These are phyloP conservation scores for Riptortus pedestris DNA, from an alignment of 1,140 invertebrate genomes.

Conservation along the genomic window DNA sequence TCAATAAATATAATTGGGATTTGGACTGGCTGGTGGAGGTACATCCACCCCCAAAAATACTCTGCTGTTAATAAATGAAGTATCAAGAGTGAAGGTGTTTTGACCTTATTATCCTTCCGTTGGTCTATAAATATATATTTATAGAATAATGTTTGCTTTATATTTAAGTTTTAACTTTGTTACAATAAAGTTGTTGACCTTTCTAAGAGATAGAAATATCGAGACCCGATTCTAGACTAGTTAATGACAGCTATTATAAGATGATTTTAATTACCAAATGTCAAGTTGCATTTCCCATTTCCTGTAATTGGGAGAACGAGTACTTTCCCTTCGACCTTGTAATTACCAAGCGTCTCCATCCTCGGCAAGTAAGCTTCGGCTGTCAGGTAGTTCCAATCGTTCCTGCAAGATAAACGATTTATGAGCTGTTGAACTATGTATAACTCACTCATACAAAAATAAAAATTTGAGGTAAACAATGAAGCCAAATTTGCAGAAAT, in stretches of 20 bases:
- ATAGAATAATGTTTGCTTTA: background rate
- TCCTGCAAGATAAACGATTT: background rate
- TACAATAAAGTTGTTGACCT: background rate
- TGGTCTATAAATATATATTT: background rate
- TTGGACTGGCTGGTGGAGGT: no score
- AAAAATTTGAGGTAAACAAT: background rate
- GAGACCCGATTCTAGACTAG: background rate
- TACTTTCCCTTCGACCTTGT: constrained; percentile 46
- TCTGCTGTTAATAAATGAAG: no score
- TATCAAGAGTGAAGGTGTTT: background rate
- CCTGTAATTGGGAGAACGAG: constrained; percentile 50
- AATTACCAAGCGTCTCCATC: constrained; percentile 36
- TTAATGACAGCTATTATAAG: no score
- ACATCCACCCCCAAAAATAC: no score
- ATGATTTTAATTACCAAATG: constrained; percentile 26
- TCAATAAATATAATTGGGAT: no score
- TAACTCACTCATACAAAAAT: no score
- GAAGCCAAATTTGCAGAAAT: background rate
- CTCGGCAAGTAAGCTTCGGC: constrained; percentile 12
- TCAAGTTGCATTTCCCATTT: constrained; percentile 22
- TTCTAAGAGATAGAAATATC: background rate
- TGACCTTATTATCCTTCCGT: background rate
- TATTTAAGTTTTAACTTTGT: background rate
- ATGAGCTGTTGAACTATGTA: no score
- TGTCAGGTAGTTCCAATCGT: background rate